A percentile compares a stretch with the other conserved stretches of the same genome.
Conservation (phyloP, 2,113 vertebrate species). For the Cyprinus carpio region DNA sequence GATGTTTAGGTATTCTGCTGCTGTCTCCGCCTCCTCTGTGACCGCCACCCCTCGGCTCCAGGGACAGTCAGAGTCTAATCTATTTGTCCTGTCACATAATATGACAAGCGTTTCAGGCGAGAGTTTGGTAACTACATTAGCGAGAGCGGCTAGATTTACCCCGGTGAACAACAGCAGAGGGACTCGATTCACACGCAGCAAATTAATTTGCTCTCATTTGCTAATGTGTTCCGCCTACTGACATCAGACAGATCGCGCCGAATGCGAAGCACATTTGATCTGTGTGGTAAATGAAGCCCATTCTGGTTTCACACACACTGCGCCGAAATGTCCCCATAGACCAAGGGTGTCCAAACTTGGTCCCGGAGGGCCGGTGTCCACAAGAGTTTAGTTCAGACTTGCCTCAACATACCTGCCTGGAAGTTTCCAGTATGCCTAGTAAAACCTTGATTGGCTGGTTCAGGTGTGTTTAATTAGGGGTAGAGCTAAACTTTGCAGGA, state of each 20-base stretch:
- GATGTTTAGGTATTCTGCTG: slow-evolving; percentile 53
- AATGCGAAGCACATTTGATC: slow-evolving; percentile 37
- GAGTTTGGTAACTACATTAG: slow-evolving; percentile 66
- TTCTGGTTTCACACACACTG: background rate
- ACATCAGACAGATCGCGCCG: slow-evolving; percentile 45
- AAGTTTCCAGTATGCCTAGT: no score
- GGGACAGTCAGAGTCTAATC: slow-evolving; percentile 51
- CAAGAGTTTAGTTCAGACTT: no score
- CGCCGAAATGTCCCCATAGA: background rate
- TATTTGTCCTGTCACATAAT: slow-evolving; percentile 73
- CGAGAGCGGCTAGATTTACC: slow-evolving; percentile 21
- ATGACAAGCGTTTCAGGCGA: slow-evolving; percentile 63
- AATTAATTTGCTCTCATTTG: slow-evolving; percentile 65
- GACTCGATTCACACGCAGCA: slow-evolving; percentile 50
- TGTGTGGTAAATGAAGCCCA: background rate
- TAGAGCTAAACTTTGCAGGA: no score
- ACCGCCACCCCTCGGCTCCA: slow-evolving; percentile 3
- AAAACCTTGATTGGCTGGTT: no score
- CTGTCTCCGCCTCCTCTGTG: slow-evolving; percentile 4
- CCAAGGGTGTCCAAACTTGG: no score
- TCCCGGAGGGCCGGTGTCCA: no score
- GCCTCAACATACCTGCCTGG: no score
- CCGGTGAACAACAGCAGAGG: background rate
- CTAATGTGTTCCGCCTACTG: slow-evolving; percentile 59
- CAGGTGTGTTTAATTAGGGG: no score